phyloP scores from a whole-genome alignment of 1,140 invertebrate genomes.

The Habropoda laboriosa region DNA sequence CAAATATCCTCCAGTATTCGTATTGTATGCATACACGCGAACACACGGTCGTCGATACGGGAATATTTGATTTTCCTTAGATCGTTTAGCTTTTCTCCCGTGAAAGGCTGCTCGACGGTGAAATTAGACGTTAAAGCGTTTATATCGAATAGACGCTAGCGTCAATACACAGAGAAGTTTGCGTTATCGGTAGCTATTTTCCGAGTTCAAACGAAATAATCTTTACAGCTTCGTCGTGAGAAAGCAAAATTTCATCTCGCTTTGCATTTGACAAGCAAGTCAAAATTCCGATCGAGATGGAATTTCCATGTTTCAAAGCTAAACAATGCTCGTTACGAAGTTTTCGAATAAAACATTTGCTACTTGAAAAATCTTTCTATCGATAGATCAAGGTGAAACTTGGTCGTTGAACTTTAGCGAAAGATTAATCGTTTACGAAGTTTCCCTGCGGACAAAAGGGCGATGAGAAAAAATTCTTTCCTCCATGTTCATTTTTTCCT shows the following conservation, averaged over 20 bases:
- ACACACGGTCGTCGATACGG: not conserved
- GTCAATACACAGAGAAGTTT: not conserved
- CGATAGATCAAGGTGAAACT: no score
- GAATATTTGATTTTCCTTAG: not conserved
- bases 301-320: no score
- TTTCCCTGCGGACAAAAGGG: not conserved
- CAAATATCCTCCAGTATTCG: not conserved
- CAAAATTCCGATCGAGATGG: not conserved
- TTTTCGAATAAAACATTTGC: not conserved
- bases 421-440: not conserved
- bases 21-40: not conserved
- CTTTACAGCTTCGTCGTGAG: not conserved
- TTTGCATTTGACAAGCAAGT: not conserved
- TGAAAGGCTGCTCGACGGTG: not conserved
- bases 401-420: not conserved
- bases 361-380: not conserved
- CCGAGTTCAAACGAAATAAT: not conserved
- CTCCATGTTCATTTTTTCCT: no score
- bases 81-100: not conserved
- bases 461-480: no score
- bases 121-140: not conserved
- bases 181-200: not conserved
- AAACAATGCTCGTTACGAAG: not conserved
- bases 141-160: not conserved
- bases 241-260: no score